Conservation (phyloP, 64 coral and sea anemone species). For the Pocillopora damicornis region DNA sequence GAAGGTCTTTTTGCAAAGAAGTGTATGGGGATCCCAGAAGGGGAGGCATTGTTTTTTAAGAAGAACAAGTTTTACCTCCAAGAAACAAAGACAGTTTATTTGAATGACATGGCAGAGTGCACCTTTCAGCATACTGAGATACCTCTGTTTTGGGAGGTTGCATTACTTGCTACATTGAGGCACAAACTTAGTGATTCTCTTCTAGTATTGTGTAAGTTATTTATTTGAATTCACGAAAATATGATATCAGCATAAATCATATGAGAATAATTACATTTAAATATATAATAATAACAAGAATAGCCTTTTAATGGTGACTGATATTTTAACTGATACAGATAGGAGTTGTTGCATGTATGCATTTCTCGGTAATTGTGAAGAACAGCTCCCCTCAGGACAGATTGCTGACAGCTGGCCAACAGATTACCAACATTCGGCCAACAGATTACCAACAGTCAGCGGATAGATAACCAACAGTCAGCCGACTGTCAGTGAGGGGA, state of each 20-base stretch:
- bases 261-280: neutral
- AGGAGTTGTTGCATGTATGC: no score
- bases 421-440: no score
- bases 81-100: neutral
- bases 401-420: no score
- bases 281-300: no score
- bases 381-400: no score
- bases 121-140: conserved; percentile 1
- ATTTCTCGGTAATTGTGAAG: no score
- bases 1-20: conserved; percentile 15
- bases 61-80: conserved; percentile 29
- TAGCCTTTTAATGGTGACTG: no score
- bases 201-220: conserved; percentile 9
- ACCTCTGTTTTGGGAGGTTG: neutral
- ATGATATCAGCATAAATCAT: neutral
- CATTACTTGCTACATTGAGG: neutral
- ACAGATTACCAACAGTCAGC: no score
- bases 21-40: neutral
- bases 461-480: no score
- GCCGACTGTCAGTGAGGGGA: no score
- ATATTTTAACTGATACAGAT: no score
- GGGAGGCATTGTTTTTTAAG: conserved; percentile 46
- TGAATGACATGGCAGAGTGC: neutral
- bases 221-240: neutral
- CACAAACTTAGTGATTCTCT: conserved; percentile 13